Percentiles rank a stretch among this genome's conserved stretches.
phyloP scores from a whole-genome alignment of 2,797 vertebrate species.

The Podargus strigoides region DNA sequence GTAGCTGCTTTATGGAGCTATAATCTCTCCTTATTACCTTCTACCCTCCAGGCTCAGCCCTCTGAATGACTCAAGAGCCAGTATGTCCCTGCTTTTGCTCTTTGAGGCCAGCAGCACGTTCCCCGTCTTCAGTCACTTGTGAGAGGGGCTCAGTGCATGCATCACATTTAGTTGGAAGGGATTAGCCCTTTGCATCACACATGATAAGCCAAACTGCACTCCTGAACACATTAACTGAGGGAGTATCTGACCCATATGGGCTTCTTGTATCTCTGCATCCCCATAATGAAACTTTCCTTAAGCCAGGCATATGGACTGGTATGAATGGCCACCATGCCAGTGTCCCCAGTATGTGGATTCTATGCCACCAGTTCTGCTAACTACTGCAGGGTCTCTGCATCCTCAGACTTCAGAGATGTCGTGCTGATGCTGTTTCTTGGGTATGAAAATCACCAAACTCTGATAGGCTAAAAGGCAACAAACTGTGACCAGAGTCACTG shows the following conservation, averaged over 20 bases:
- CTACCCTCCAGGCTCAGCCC: background rate
- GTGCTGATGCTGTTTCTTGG: background rate
- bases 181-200: background rate
- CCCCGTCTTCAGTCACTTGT: background rate
- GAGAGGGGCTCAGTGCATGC: background rate
- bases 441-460: background rate
- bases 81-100: background rate
- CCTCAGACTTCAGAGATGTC: background rate
- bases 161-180: background rate
- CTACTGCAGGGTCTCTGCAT: background rate
- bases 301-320: background rate
- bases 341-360: background rate
- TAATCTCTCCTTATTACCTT: conserved; percentile 33
- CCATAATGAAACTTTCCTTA: rapidly evolving
- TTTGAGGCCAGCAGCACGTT: background rate
- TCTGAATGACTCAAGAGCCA: background rate
- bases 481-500: background rate
- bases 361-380: background rate
- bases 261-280: background rate
- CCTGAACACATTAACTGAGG: background rate
- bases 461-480: background rate
- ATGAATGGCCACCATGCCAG: background rate
- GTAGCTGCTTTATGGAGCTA: background rate
- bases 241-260: background rate
- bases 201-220: background rate